Evolutionary conservation across 2,113 vertebrate genomes (phyloP).

Genomic region (Hydrolagus affinis): DNA sequence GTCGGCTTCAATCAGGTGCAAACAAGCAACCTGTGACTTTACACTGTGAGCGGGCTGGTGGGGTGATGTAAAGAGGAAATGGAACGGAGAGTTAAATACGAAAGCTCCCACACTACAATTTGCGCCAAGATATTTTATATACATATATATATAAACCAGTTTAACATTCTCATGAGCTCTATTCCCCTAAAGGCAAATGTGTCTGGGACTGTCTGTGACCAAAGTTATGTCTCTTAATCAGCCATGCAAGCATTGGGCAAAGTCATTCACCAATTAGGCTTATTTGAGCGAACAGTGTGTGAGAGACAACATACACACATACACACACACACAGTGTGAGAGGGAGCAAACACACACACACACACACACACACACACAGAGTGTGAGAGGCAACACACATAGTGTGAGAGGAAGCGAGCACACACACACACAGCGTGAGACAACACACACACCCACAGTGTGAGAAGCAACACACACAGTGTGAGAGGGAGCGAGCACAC

Average conservation of each 20-base stretch:
- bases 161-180: conserved; percentile 15
- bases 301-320: conserved; percentile 38
- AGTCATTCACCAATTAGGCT: conserved; percentile 67
- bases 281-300: conserved; percentile 60
- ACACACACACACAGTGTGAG: too few relatives aligned
- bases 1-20: neutral
- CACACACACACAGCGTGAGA: too few relatives aligned
- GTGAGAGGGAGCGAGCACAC: too few relatives aligned
- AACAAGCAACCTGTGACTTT: neutral
- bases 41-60: neutral
- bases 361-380: neutral
- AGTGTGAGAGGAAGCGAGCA: too few relatives aligned
- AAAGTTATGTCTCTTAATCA: conserved; percentile 67
- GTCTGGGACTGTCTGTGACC: conserved; percentile 66
- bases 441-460: conserved; percentile 35
- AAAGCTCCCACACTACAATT: neutral
- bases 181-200: conserved; percentile 55
- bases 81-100: too few relatives aligned
- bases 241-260: conserved; percentile 65
- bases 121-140: neutral
- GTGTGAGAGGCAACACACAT: conserved; percentile 56
- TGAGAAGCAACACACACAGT: too few relatives aligned
- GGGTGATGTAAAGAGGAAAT: neutral
- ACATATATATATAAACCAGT: neutral
- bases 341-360: too few relatives aligned